phyloP scores from a whole-genome alignment of 2,113 vertebrate genomes.

The Entomyzon cyanotis region DNA sequence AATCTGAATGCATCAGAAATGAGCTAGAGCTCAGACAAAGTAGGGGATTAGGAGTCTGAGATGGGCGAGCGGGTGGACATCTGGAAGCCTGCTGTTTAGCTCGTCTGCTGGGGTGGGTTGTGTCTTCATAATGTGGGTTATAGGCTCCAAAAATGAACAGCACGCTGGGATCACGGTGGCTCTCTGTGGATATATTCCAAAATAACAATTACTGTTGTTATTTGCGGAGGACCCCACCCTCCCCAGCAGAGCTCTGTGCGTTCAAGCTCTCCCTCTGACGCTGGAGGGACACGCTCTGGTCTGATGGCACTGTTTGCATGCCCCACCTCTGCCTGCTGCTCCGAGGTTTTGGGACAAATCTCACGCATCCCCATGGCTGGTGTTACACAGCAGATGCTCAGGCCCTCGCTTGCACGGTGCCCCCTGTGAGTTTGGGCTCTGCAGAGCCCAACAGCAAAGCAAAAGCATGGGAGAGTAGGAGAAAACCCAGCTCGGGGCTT shows the following conservation, averaged over 20 bases:
- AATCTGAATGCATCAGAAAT: constrained; percentile 70
- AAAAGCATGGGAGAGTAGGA: fast-evolving
- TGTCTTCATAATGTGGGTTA: constrained; percentile 17
- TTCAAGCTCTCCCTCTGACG: background rate
- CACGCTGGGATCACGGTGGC: background rate
- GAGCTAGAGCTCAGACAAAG: constrained; percentile 59
- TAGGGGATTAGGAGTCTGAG: constrained; percentile 67
- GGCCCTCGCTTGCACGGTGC: background rate
- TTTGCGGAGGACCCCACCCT: background rate
- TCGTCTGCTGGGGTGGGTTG: background rate
- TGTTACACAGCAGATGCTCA: background rate
- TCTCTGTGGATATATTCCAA: background rate
- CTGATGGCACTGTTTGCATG: background rate
- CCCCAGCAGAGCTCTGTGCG: background rate
- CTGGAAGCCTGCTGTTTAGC: constrained; percentile 61
- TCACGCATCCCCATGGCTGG: fast-evolving
- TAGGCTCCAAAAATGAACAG: background rate
- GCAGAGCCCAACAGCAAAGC: background rate
- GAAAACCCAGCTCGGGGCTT: background rate
- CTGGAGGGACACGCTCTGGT: background rate
- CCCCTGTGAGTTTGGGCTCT: background rate
- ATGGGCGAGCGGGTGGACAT: constrained; percentile 44
- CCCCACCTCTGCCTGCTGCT: background rate
- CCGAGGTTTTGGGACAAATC: background rate
- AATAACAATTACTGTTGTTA: background rate